Percentiles rank a stretch among this genome's conserved stretches.
Conservation (phyloP, 2,888 invertebrate species). For the Cephonodes hylas region DNA sequence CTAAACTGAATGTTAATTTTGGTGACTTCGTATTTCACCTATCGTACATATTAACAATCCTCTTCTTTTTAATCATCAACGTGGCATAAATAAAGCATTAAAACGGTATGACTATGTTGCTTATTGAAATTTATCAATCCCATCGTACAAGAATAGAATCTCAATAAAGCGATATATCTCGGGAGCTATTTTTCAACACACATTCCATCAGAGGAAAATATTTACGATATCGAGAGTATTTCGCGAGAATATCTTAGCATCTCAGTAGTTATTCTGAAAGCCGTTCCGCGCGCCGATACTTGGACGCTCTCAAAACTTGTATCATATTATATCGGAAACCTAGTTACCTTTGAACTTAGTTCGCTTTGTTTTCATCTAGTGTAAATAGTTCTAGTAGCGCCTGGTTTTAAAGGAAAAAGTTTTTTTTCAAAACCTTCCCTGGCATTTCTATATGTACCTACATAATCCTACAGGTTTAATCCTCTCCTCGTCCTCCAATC, state of each 20-base stretch:
- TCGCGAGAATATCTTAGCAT: neutral
- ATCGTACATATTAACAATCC: too few species aligned
- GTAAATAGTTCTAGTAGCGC: too few species aligned
- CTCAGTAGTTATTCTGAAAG: neutral
- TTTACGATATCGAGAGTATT: neutral
- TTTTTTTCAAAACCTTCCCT: too few species aligned
- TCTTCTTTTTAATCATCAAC: too few species aligned
- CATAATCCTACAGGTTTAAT: too few species aligned
- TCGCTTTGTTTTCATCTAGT: too few species aligned
- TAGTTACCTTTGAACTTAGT: neutral
- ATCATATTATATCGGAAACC: neutral
- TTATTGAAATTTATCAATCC: neutral
- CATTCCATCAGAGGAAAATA: conserved; percentile 1
- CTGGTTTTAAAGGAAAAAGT: too few species aligned
- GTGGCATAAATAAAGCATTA: neutral
- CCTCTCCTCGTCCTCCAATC: too few species aligned
- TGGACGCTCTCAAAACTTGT: neutral
- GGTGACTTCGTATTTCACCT: too few species aligned
- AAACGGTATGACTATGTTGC: neutral
- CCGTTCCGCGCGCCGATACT: neutral
- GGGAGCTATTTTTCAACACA: neutral
- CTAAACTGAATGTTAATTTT: neutral
- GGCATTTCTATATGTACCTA: too few species aligned
- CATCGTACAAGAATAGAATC: neutral
- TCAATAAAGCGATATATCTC: neutral